Percentiles rank a stretch among this genome's conserved stretches.
phyloP scores from a whole-genome alignment of 2,797 vertebrate genomes.

The Ceryle rudis region DNA sequence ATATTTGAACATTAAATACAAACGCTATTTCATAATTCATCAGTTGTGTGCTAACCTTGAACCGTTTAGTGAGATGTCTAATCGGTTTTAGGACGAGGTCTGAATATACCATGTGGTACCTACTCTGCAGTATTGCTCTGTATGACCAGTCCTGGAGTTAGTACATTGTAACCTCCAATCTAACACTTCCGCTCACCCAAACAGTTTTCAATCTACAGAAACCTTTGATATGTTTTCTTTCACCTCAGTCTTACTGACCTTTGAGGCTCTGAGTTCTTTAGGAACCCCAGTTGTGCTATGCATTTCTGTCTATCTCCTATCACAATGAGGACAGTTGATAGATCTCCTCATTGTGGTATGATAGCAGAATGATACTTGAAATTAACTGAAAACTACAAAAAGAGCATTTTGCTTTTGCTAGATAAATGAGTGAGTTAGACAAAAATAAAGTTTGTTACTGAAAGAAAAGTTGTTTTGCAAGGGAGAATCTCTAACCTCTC shows the following conservation, averaged over 20 bases:
- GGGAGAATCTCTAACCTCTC: background rate
- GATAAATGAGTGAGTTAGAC: background rate
- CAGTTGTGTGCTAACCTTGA: background rate
- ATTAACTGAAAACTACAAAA: background rate
- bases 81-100: background rate
- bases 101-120: background rate
- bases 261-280: background rate
- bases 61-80: background rate
- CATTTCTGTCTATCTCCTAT: background rate
- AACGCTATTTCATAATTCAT: background rate
- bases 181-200: background rate
- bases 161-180: background rate
- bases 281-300: background rate
- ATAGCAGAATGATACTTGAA: background rate
- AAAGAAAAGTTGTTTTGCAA: background rate
- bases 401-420: background rate
- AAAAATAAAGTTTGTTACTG: background rate
- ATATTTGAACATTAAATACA: background rate
- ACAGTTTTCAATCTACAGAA: background rate
- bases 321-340: background rate
- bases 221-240: background rate
- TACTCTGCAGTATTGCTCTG: background rate
- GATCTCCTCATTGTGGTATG: background rate
- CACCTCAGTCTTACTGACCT: background rate
- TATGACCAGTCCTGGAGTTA: background rate